Evolutionary conservation across 2,113 vertebrate genomes (phyloP), one percentile per base, ranked within the genome.

Genomic region (Micronisus gabar): DNA sequence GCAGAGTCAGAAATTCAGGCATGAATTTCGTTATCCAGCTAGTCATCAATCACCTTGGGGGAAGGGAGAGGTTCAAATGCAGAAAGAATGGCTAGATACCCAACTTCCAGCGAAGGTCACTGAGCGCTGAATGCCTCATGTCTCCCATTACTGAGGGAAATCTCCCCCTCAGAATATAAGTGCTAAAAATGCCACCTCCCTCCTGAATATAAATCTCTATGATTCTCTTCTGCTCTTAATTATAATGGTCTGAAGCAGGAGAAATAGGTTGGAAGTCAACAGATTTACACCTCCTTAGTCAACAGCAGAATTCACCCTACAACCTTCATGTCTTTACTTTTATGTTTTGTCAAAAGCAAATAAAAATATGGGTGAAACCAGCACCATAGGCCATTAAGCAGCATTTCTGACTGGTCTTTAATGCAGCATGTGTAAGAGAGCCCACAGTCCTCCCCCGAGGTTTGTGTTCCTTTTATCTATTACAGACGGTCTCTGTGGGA

Each of bases 191-290:
- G 62, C 83, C 61, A 81, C 88, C 78, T 97, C 81, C 84, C 62
- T 93, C 78, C 38, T 88, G 86, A 95, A 95, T 89, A 95, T 91
- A 94, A 95, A 97, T 96, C 88, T 95, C 61, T 40, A 7, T 40
- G 40, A 74, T 79, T 94, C 52, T 74, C 48, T 80, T 91, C 53
- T 91, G 16, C 7, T 85, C 66, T 65, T 97, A 95, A 95, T 94
- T 96, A 58, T 72, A 84, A 72, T 72, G 27, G 34, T 92, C 36
- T 48, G 65, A 91, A 92, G 36, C 34, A 75, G 48, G 40, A 92
- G 40, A 86, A 93, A 50, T 78, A 63, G 6, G 2, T 40, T 83
- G 45, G 50, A 78, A 70, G 88, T 56, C 68, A 56, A 78, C 81
- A 40, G 68, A 81, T 95, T 95, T 93, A 41, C 32, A 70, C 40